Evolutionary conservation across 1,140 invertebrate species (phyloP), one percentile per base, ranked within the genome.

Genomic region (Bombus affinis): DNA sequence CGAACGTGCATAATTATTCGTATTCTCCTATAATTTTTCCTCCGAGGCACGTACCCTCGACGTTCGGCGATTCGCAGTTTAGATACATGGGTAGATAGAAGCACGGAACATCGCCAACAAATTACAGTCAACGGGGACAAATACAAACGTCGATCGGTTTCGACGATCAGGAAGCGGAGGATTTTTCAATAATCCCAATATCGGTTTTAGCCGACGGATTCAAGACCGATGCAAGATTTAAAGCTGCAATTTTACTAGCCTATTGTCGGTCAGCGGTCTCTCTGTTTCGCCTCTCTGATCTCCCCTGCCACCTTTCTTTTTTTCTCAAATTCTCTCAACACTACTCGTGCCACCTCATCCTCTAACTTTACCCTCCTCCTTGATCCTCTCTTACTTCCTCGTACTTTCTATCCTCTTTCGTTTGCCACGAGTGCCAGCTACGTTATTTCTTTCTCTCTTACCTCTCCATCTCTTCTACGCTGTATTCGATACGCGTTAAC

Each of bases 181-280:
- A 68, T 76, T 80, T 89, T 82, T 77, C 47, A 35, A 42, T 15
- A 15, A 42, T 0, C 12, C 32, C 15, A 18, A 25, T 25, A 28
- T 22, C 22, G 59, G 18, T 22, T 6, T 53, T 53, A 53, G 18
- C 47, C 18, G 18, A 53, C 47, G 5, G 6, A 53, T 8, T 42
- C 57, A 44, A 79, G 66, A 65, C 47, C 47, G 18, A 53, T 22
- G 35, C 57, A 44, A 81, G 80, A 68, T 90, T 92, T 81, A 83
- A 86, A 77, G 87, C 85, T 87, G 90, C 85, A 89, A 90, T 92
- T 92, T 90, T 66, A 80, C 88, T 90, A 89, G 90, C 79, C 89
- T 87, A 86, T 83, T 79, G 88, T 88, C 81, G 78, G 81, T 70
- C 82, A 83, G 79, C 84, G 76, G 87, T 71, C 70, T 74, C 76